A percentile compares a stretch with the other conserved stretches of the same genome.
phyloP scores from a whole-genome alignment of 2,113 vertebrate species.

The Enhydra lutris region DNA sequence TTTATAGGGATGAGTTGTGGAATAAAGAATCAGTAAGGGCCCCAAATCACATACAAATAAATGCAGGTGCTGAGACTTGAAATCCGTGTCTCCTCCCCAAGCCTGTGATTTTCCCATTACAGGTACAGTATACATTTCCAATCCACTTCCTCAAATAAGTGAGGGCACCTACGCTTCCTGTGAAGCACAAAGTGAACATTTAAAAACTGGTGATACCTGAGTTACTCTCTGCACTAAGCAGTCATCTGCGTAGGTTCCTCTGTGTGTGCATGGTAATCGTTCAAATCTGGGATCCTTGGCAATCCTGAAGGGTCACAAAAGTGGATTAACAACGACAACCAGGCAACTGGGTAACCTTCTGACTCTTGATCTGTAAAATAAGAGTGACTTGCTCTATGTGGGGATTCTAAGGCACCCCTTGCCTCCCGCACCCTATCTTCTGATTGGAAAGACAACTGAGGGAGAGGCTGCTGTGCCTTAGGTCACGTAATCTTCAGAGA shows the following conservation, averaged over 20 bases:
- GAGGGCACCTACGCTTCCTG: not conserved
- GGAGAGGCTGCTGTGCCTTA: not conserved
- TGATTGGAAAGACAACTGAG: not conserved
- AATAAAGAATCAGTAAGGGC: not conserved
- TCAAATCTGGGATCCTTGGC: conserved; percentile 98
- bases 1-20: not conserved
- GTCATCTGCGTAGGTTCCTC: conserved; percentile 98
- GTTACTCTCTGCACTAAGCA: conserved; percentile 97
- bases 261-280: conserved; percentile 93
- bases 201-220: conserved; percentile 86
- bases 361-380: not conserved
- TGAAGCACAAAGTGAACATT: not conserved
- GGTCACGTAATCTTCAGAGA: not conserved
- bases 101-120: not conserved
- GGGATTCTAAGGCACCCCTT: not conserved
- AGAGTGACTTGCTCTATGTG: not conserved
- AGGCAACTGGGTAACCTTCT: not conserved
- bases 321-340: not conserved
- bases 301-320: conserved; percentile 84
- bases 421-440: not conserved
- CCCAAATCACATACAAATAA: not conserved
- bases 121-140: not conserved
- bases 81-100: not conserved
- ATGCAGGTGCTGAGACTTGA: not conserved
- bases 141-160: not conserved